Evolutionary conservation across 1,140 invertebrate species (phyloP).

Genomic region (Aphelenchoides avenae): DNA sequence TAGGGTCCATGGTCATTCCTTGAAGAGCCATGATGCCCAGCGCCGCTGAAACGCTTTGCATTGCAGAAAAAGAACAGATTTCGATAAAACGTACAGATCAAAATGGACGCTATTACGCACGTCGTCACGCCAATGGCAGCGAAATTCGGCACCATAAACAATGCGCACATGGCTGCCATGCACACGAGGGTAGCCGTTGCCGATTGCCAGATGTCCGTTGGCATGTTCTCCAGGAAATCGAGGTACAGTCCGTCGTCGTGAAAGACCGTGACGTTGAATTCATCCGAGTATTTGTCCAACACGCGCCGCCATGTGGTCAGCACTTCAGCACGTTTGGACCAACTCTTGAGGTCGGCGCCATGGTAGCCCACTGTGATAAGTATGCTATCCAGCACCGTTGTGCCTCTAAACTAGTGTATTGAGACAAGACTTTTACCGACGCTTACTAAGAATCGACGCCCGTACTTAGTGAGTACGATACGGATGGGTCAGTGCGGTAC

Average conservation of each 20-base stretch:
- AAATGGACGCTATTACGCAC: slow-evolving; percentile 59
- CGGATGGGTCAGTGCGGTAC: too few relatives aligned
- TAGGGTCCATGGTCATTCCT: slow-evolving; percentile 60
- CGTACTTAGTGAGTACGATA: too few relatives aligned
- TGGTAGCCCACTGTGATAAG: slow-evolving; percentile 54
- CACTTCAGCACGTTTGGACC: slow-evolving; percentile 45
- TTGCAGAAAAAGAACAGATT: too few relatives aligned
- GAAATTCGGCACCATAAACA: slow-evolving; percentile 61
- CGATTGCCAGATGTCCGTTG: slow-evolving; percentile 61
- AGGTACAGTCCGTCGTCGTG: slow-evolving; percentile 56
- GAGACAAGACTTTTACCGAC: too few relatives aligned
- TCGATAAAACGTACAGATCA: slow-evolving; percentile 57
- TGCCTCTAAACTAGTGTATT: too few relatives aligned
- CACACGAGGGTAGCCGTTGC: slow-evolving; percentile 52
- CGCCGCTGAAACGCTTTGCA: slow-evolving; percentile 20
- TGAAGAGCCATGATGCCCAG: slow-evolving; percentile 60
- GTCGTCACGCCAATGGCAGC: slow-evolving; percentile 60
- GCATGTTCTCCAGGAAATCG: slow-evolving; percentile 61
- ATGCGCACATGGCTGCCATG: slow-evolving; percentile 60
- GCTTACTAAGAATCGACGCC: too few relatives aligned
- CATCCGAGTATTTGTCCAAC: slow-evolving; percentile 50
- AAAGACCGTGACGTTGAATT: slow-evolving; percentile 52
- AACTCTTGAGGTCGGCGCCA: slow-evolving; percentile 42
- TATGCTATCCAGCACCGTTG: too few relatives aligned
- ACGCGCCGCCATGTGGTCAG: slow-evolving; percentile 46